Base-by-base conservation (phyloP, 2,113 vertebrate species). In the Cygnus atratus region DNA sequence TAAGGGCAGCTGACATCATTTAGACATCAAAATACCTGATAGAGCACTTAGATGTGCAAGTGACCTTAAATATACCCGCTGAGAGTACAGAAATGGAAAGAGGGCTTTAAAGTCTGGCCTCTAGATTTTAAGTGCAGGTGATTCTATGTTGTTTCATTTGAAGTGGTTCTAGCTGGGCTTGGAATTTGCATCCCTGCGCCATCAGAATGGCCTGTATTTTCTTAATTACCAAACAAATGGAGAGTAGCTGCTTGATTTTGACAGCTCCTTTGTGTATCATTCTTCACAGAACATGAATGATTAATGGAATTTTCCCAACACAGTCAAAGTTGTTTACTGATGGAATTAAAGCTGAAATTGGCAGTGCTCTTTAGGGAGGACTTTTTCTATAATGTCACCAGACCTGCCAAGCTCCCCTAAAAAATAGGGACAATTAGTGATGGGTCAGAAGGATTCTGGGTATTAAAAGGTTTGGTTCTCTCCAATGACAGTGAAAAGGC, bases 231-330 rank as follows among this genome's bases (percentile, higher is more conserved):
- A 97, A 98, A 97, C 95, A 98, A 98, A 98, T 98, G 97, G 97
- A 97, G 97, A 98, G 96, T 97, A 95, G 95, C 93, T 97, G 95
- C 95, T 95, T 92, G 77, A 86, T 97, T 92, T 95, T 97, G 97
- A 98, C 97, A 98, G 97, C 94, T 97, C 97, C 96, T 98, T 97
- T 97, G 98, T 97, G 97, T 97, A 96, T 96, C 96, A 96, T 97
- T 98, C 97, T 98, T 98, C 87, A 78, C 92, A 96, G 97, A 97
- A 98, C 97, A 97, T 98, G 97, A 98, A 98, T 98, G 98, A 98
- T 98, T 98, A 98, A 98, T 98, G 97, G 98, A 97, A 98, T 98
- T 98, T 98, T 96, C 97, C 97, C 97, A 98, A 97, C 96, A 97
- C 97, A 95, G 97, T 98, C 97, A 95, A 97, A 97, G 96, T 97